Evolutionary conservation across 1,140 invertebrate species (phyloP).

Genomic region (Copidosoma floridanum): DNA sequence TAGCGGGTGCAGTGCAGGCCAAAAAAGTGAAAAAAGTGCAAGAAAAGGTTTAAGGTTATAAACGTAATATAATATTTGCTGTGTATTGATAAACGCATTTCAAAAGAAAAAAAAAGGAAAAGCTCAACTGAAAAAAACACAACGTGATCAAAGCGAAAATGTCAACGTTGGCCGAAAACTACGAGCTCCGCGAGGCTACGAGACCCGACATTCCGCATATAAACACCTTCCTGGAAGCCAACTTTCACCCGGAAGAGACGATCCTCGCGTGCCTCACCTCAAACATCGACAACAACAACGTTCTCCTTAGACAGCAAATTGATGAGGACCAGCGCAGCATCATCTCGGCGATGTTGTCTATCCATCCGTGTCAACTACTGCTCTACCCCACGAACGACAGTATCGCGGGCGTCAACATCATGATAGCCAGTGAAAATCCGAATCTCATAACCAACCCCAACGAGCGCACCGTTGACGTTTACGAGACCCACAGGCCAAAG

Average conservation of each 20-base stretch:
- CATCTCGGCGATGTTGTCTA: conserved; percentile 10
- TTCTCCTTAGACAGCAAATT: neutral
- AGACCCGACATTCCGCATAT: neutral
- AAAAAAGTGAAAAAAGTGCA: too few species aligned
- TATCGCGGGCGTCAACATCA: conserved; percentile 28
- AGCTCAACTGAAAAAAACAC: too few species aligned
- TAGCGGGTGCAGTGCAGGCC: too few species aligned
- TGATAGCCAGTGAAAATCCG: conserved; percentile 23
- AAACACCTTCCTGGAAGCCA: conserved; percentile 9
- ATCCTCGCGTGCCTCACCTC: conserved; percentile 22
- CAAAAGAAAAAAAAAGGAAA: too few species aligned
- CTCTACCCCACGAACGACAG: conserved; percentile 6
- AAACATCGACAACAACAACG: neutral
- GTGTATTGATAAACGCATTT: too few species aligned
- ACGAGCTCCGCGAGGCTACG: neutral
- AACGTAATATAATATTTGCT: too few species aligned
- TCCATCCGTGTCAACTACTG: conserved; percentile 20
- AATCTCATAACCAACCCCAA: neutral
- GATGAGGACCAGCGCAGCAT: conserved; percentile 20
- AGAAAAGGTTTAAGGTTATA: too few species aligned
- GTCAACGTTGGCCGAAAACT: too few species aligned
- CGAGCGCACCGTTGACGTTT: conserved; percentile 4
- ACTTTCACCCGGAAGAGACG: conserved; percentile 32
- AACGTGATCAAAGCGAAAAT: too few species aligned
- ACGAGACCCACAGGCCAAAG: neutral